Base-by-base conservation (phyloP, 1,140 invertebrate genomes). In the Pachypeltis micranthus region DNA sequence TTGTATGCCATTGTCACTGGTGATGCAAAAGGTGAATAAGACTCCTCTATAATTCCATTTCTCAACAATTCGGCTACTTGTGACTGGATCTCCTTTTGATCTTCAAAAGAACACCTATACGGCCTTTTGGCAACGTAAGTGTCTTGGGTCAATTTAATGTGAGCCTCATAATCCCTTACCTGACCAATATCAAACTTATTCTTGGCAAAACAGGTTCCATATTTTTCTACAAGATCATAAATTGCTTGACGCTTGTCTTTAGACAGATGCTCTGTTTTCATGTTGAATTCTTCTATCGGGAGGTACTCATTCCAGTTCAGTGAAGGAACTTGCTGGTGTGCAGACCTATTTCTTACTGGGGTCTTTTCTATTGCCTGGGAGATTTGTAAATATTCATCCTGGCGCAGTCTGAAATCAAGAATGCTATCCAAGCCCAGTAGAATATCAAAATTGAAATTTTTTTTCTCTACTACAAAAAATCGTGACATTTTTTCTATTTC, bases 1-100 rank as follows among this genome's bases (percentile, higher is more conserved):
- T 74, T 74, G 65, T 26, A 73, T 4, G 69, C 69, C 47, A 74
- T 61, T 7, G 72, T 74, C 25, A 73, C 69, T 56, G 73, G 73
- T 31, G 71, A 70, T 7, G 71, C 68, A 67, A 72, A 75, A 23
- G 72, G 72, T 47, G 70, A 72, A 44, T 70, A 70, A 12, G 73
- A 73, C 67, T 74, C 71, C 66, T 74, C 70, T 60, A 72, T 72
- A 26, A 58, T 73, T 34, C 23, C 72, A 66, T 61, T 68, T 69
- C 7, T 73, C 10, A 58, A 59, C 66, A 74, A 69, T 65, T 73
- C 70, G 25, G 61, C 14, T 47, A 74, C 63, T 68, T 75, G 70
- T 44, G 69, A 23, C 63, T 72, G 70, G 54, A 72, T 73, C 60
- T 73, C 71, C 60, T 69, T 71, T 70, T 71, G 23, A 39, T 74